phyloP scores from a whole-genome alignment of 2,888 invertebrate genomes.

The Hydroisotoma schaefferi region DNA sequence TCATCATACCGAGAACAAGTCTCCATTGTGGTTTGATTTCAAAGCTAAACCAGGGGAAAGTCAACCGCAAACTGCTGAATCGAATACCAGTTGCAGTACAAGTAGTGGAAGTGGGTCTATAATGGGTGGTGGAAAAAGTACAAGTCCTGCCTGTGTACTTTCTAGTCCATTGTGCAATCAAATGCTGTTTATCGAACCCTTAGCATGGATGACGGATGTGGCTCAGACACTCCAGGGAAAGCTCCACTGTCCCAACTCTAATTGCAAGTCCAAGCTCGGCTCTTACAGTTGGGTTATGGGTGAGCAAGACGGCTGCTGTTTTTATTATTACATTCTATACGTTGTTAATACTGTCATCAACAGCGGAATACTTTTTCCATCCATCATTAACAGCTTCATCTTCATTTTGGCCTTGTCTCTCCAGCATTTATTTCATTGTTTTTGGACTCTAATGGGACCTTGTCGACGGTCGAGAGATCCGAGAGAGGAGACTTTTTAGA shows the following conservation, averaged over 20 bases:
- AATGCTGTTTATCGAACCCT: conserved; percentile 82
- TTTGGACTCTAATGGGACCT: too few relatives aligned
- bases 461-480: too few relatives aligned
- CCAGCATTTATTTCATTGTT: too few relatives aligned
- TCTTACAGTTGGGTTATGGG: conserved; percentile 83
- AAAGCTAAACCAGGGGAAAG: conserved; percentile 6
- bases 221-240: conserved; percentile 71
- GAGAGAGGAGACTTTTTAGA: too few relatives aligned
- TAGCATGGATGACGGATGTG: conserved; percentile 80
- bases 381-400: too few relatives aligned
- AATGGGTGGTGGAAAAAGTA: conserved; percentile 51
- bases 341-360: too few relatives aligned
- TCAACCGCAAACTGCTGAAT: conserved; percentile 49
- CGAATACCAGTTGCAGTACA: conserved; percentile 8
- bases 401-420: too few relatives aligned
- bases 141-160: conserved; percentile 32
- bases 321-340: too few relatives aligned
- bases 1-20: conserved; percentile 62
- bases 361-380: too few relatives aligned
- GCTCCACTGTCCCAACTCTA: conserved; percentile 68
- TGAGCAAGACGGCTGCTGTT: too few relatives aligned
- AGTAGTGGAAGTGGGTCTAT: background rate
- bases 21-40: conserved; percentile 57
- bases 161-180: conserved; percentile 60
- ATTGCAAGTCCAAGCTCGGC: conserved; percentile 78